These are phyloP conservation scores for Elephas maximus DNA, from an alignment of 2,113 vertebrate genomes.

Conservation along the genomic window DNA sequence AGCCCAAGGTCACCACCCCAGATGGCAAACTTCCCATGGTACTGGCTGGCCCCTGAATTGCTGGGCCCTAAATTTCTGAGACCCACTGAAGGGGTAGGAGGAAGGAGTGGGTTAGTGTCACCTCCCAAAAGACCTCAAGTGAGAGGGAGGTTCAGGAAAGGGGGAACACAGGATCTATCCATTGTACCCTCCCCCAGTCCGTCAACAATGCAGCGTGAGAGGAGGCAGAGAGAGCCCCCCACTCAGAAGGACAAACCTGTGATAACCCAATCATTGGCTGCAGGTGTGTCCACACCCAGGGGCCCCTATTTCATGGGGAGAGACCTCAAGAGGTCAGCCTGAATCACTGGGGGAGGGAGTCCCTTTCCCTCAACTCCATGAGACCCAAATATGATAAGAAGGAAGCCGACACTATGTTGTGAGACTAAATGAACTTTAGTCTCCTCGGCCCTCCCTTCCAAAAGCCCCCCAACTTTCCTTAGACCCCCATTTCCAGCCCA, in stretches of 20 bases:
- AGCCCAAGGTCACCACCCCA: constrained; percentile 84
- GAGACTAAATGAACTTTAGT: neutral
- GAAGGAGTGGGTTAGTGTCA: neutral
- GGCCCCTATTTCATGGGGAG: neutral
- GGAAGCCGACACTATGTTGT: neutral
- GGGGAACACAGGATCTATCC: constrained; percentile 11
- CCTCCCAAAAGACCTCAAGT: neutral
- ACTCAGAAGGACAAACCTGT: constrained; percentile 30
- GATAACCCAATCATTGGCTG: neutral
- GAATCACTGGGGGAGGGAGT: neutral
- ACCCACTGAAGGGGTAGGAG: neutral
- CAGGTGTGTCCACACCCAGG: neutral
- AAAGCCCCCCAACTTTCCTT: neutral
- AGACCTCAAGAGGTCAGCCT: neutral
- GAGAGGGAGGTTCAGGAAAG: neutral
- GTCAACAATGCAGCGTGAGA: neutral
- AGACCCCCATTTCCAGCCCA: constrained; percentile 4
- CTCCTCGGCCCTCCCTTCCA: neutral
- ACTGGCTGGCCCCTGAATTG: constrained; percentile 37
- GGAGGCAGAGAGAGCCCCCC: neutral
- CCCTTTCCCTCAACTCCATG: neutral
- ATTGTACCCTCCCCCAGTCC: constrained; percentile 52
- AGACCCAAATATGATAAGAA: neutral
- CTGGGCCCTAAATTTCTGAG: neutral
- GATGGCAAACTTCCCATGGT: constrained; percentile 81